Evolutionary conservation across 2,113 vertebrate genomes (phyloP), one percentile per base, ranked within the genome.

Genomic region (Crotalus horridus): DNA sequence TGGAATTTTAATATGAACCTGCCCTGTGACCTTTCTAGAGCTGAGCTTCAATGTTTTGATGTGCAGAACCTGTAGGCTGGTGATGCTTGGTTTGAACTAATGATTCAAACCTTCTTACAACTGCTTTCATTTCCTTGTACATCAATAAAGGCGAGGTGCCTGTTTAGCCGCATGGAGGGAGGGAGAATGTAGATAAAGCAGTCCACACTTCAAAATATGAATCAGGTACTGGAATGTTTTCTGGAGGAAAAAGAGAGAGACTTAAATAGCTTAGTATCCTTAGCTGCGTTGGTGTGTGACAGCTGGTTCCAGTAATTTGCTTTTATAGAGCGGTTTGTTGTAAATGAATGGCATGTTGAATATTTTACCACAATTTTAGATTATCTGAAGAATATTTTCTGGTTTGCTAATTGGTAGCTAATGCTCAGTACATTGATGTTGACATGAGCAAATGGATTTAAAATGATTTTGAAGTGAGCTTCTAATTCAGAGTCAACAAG

Each of bases 361-460:
- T 97, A 97, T 97, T 97, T 98, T 95, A 97, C 96, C 46, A 97
- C 96, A 96, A 96, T 97, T 98, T 97, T 93, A 97, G 97, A 97
- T 97, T 96, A 98, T 98, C 97, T 97, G 92, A 98, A 97, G 97
- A 96, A 97, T 97, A 97, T 97, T 97, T 98, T 97, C 97, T 3
- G 93, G 94, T 96, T 97, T 97, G 96, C 97, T 98, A 98, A 98
- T 98, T 98, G 97, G 96, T 97, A 97, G 97, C 97, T 98, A 97
- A 98, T 97, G 97, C 96, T 46, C 96, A 95, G 94, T 97, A 97
- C 97, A 98, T 98, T 96, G 97, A 97, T 97, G 97, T 97, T 98
- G 97, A 98, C 97, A 97, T n/a, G 97, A 97, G 97, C 97, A 98
- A 98, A 98, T 98, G 97, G 96, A 96, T 97, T 97, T 97, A 94